Conservation (phyloP, 37 sponge, comb jelly and placozoan species). For the Petrosia ficiformis region DNA sequence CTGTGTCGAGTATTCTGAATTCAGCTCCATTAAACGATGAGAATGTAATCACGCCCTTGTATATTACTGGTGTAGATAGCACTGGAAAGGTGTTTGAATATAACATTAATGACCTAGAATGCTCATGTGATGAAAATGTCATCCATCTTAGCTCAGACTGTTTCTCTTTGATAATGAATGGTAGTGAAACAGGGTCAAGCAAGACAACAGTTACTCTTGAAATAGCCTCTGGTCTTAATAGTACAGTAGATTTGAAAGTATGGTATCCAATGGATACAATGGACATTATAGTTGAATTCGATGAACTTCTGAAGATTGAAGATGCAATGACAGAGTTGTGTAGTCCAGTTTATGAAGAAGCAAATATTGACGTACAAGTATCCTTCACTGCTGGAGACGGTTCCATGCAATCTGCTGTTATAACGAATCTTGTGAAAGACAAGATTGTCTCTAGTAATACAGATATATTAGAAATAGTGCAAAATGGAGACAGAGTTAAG, state of each 20-base stretch:
- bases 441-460: slow-evolving; percentile 10
- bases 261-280: slow-evolving; percentile 55
- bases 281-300: slow-evolving; percentile 3
- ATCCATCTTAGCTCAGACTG: too few species aligned
- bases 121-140: background rate
- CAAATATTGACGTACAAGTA: slow-evolving; percentile 23
- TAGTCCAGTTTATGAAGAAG: slow-evolving; percentile 30
- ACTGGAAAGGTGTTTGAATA: slow-evolving; percentile 34
- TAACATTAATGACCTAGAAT: background rate
- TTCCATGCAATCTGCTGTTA: slow-evolving; percentile 17
- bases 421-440: slow-evolving; percentile 30
- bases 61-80: slow-evolving; percentile 15
- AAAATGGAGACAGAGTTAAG: background rate
- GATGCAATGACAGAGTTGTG: slow-evolving; percentile 3
- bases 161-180: slow-evolving; percentile 38
- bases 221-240: background rate
- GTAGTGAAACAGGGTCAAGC: slow-evolving; percentile 41
- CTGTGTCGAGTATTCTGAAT: slow-evolving; percentile 36
- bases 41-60: slow-evolving; percentile 1
- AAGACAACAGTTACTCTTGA: slow-evolving; percentile 9
- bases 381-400: slow-evolving; percentile 29
- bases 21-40: slow-evolving; percentile 49
- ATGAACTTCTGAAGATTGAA: slow-evolving; percentile 10
- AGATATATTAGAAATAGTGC: slow-evolving; percentile 8
- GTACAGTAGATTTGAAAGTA: slow-evolving; percentile 25